Evolutionary conservation across 2,113 vertebrate genomes (phyloP), one percentile per base, ranked within the genome.

Genomic region (Gasterosteus nipponicus): DNA sequence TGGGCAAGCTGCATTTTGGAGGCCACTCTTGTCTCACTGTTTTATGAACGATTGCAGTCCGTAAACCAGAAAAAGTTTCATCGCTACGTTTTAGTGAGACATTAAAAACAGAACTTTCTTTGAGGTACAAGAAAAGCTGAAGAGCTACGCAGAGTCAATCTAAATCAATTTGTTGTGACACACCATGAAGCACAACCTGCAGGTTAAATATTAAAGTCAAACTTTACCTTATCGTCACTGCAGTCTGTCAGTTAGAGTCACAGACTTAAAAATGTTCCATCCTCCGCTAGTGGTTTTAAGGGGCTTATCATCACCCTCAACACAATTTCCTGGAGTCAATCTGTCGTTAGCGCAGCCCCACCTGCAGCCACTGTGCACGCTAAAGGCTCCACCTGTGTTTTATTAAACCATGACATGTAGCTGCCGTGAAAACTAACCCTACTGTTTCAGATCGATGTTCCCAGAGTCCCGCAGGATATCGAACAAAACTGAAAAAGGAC

Each of bases 301-400:
- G 67, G 14, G 49, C 66, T 62, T 57, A 56, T 75, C 69, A 62
- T 54, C 2, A 5, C 15, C n/a, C 70, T 83, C 77, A 31, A 35
- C 18, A 61, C 63, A 81, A 80, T 61, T 70, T 15, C 12, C 75
- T 78, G n/a, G 10, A 65, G 77, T 75, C 60, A 49, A 85, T 89
- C 83, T 68, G 82, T 89, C 81, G 84, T 82, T 84, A 87, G 71
- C 60, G 2, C 19, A 1, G 62, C 59, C 66, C 84, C 84, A 88
- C 87, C 84, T 86, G 82, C 80, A 84, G 81, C 77, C 82, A 72
- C 38, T 10, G 53, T 58, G 38, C 18, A 59, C 14, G 67, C 85
- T 1, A 59, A 16, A 69, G 81, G 64, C 77, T 19, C 18, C 10
- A 35, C 64, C 68, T 39, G 59, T 65, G 80, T 81, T 86, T 87